Conservation (phyloP, 1,140 invertebrate genomes). For the Drosophila sulfurigaster region DNA sequence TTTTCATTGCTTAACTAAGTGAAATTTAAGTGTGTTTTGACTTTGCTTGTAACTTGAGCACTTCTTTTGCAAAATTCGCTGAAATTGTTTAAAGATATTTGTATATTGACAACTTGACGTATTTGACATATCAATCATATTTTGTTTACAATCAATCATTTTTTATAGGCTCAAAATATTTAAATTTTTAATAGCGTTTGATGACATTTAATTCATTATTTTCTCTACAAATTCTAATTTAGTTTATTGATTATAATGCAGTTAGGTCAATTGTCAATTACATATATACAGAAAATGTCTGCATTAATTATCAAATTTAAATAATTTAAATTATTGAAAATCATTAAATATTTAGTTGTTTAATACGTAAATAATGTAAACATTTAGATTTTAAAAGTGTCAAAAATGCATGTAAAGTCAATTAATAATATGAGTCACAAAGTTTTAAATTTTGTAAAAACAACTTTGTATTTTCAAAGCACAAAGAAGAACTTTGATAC, state of each 20-base stretch:
- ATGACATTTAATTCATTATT: not conserved
- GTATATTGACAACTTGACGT: not conserved
- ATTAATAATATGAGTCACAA: not conserved
- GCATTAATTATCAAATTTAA: too few relatives aligned
- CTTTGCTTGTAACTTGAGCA: conserved; percentile 32
- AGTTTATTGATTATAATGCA: not conserved
- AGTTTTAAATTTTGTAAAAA: not conserved
- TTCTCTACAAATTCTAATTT: not conserved
- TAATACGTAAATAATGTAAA: not conserved
- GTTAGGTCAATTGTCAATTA: too few relatives aligned
- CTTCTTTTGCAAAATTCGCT: not conserved
- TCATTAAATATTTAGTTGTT: too few relatives aligned
- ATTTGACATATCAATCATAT: not conserved
- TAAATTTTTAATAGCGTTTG: not conserved
- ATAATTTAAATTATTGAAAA: too few relatives aligned
- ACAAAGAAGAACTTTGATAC: not conserved
- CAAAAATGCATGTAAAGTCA: not conserved
- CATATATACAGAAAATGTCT: too few relatives aligned
- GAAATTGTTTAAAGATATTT: not conserved
- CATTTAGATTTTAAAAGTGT: not conserved
- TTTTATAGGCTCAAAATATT: not conserved
- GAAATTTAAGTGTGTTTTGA: conserved; percentile 54
- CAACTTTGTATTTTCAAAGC: not conserved
- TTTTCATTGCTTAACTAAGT: conserved; percentile 58
- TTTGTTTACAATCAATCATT: not conserved